A percentile compares a stretch with the other conserved stretches of the same genome.
Evolutionary conservation across 2,113 vertebrate species (phyloP).

Genomic region (Cebus imitator): DNA sequence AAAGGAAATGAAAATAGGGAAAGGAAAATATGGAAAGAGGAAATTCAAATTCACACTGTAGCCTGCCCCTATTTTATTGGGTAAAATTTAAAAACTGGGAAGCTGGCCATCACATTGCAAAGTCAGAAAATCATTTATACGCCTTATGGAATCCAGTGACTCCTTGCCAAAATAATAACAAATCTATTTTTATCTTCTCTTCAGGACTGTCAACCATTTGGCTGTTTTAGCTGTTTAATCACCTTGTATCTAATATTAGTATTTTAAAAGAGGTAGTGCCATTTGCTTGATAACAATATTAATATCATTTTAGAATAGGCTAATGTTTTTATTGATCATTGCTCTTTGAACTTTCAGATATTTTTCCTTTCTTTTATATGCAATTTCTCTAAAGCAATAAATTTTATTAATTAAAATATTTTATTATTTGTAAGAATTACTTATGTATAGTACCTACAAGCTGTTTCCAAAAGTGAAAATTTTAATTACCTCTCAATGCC

Average conservation of each 20-base stretch:
- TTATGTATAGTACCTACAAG: not conserved
- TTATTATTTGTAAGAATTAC: not conserved
- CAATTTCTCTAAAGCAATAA: not conserved
- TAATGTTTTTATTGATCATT: not conserved
- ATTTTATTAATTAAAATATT: not conserved
- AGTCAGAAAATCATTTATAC: conserved; percentile 25
- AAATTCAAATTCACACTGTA: conserved; percentile 9
- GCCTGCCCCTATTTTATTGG: not conserved
- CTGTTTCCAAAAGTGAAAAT: not conserved
- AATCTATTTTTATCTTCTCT: conserved; percentile 39
- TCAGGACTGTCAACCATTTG: conserved; percentile 1
- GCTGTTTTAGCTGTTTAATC: not conserved
- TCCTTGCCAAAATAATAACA: conserved; percentile 9
- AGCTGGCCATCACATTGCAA: not conserved
- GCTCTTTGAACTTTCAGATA: not conserved
- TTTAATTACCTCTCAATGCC: not conserved
- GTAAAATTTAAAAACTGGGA: not conserved
- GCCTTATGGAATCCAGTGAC: not conserved
- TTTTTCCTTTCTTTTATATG: not conserved
- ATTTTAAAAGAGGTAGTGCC: not conserved
- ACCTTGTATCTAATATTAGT: not conserved
- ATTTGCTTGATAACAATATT: not conserved
- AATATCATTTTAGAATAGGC: not conserved
- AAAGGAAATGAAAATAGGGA: conserved; percentile 43
- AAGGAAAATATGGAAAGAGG: not conserved